A percentile compares a stretch with the other conserved stretches of the same genome.
These are phyloP conservation scores for Lampropteryx suffumata DNA, from an alignment of 2,888 invertebrate genomes.

Conservation along the genomic window DNA sequence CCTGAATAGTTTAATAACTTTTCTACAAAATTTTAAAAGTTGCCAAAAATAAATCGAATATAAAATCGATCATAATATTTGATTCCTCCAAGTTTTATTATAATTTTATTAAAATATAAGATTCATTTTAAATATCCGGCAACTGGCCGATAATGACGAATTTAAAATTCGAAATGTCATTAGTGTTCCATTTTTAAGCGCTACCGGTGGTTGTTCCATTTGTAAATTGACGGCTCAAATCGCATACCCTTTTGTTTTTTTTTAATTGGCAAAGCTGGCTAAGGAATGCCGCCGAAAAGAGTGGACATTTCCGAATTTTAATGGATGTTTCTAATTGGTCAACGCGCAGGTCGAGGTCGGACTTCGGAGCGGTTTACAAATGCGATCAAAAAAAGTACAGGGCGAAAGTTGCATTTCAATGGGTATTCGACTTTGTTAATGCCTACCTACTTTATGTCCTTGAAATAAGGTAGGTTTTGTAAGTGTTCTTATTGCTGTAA, in stretches of 20 bases:
- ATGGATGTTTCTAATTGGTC: constrained; percentile 77
- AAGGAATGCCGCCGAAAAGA: constrained; percentile 70
- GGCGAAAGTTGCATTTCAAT: constrained; percentile 31
- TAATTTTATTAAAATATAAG: constrained; percentile 30
- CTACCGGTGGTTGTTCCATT: constrained; percentile 62
- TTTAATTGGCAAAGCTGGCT: constrained; percentile 42
- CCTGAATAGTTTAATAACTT: too few species aligned
- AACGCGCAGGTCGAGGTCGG: constrained; percentile 60
- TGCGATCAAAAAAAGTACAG: constrained; percentile 35
- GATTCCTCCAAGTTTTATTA: constrained; percentile 16
- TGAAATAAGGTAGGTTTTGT: constrained; percentile 7
- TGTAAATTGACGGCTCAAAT: constrained; percentile 72
- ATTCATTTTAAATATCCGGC: constrained; percentile 33
- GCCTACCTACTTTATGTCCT: constrained; percentile 9
- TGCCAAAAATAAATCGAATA: too few species aligned
- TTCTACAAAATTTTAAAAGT: too few species aligned
- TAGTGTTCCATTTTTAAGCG: constrained; percentile 58
- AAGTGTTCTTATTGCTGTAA: not conserved
- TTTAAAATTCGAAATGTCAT: constrained; percentile 50
- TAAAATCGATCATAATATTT: not conserved
- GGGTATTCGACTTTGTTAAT: constrained; percentile 21
- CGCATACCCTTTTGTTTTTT: constrained; percentile 41
- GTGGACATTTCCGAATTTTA: constrained; percentile 62
- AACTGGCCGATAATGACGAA: constrained; percentile 42
- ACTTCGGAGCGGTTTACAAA: constrained; percentile 39